A percentile compares a stretch with the other conserved stretches of the same genome.
phyloP scores from a whole-genome alignment of 2,888 invertebrate species.

The Acanthococcus lagerstroemiae region DNA sequence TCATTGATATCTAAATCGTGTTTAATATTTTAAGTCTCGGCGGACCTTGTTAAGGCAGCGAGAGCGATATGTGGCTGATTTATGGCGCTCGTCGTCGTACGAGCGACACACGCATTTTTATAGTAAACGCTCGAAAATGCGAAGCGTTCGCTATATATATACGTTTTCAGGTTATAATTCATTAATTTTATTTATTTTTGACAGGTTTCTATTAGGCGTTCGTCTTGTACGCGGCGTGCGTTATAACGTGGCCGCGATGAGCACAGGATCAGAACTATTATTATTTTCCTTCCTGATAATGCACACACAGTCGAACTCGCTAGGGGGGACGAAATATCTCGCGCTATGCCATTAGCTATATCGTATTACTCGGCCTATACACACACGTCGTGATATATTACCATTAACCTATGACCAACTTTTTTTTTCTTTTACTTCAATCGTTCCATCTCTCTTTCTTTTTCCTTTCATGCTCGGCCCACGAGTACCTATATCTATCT shows the following conservation, averaged over 20 bases:
- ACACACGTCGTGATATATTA: conserved; percentile 20
- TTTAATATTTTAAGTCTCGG: not conserved
- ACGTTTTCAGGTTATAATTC: conserved; percentile 17
- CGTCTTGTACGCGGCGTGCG: conserved; percentile 2
- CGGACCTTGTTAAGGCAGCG: not conserved
- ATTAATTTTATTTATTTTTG: conserved; percentile 25
- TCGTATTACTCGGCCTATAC: conserved; percentile 17
- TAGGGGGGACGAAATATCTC: conserved; percentile 14
- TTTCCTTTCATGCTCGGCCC: not conserved
- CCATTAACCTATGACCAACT: conserved; percentile 26
- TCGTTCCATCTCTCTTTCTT: not conserved
- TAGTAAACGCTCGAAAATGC: not conserved
- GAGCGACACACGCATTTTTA: too few species aligned
- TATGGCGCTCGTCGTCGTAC: too few species aligned
- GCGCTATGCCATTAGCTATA: conserved; percentile 21
- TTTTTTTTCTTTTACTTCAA: too few species aligned
- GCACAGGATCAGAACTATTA: conserved; percentile 17
- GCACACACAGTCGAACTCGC: conserved; percentile 8
- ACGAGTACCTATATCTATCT: not conserved
- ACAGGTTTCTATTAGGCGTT: conserved; percentile 25
- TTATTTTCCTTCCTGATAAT: conserved; percentile 21
- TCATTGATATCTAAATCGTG: conserved; percentile 16
- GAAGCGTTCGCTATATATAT: not conserved
- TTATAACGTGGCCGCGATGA: not conserved
- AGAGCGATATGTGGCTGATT: conserved; percentile 8